Conservation (phyloP, 2,888 invertebrate genomes). For the Parascotia fuliginaria region DNA sequence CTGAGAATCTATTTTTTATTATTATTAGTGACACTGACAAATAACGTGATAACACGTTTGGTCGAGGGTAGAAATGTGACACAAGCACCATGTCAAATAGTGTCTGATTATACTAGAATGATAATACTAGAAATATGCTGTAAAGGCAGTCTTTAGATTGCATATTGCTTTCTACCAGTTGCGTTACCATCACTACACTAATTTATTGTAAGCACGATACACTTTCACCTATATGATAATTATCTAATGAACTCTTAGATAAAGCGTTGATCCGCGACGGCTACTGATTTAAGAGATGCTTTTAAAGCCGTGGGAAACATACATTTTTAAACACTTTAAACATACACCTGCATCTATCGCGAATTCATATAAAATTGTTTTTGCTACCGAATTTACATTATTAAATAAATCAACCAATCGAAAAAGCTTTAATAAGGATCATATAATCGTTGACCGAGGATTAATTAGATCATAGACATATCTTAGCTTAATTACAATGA, state of each 20-base stretch:
- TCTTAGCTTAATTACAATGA: slow-evolving; percentile 32
- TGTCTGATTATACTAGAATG: too few species aligned
- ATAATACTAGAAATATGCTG: too few species aligned
- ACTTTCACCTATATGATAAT: neutral
- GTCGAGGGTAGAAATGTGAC: too few species aligned
- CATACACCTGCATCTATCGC: slow-evolving; percentile 4
- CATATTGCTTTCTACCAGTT: too few species aligned
- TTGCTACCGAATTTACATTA: slow-evolving; percentile 16
- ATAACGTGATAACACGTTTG: too few species aligned
- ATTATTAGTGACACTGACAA: too few species aligned
- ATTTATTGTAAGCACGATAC: too few species aligned
- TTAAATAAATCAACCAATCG: slow-evolving; percentile 11
- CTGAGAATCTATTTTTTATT: too few species aligned
- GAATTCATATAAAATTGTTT: slow-evolving; percentile 1
- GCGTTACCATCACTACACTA: too few species aligned
- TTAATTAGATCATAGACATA: slow-evolving; percentile 28
- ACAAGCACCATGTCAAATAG: too few species aligned
- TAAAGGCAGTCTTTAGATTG: too few species aligned
- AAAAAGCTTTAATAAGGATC: slow-evolving; percentile 14
- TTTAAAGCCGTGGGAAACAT: neutral
- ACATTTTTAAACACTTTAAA: neutral
- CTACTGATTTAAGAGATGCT: neutral
- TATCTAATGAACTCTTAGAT: neutral
- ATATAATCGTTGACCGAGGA: slow-evolving; percentile 20
- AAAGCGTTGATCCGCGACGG: neutral